Conservation (phyloP, 2,113 vertebrate species). For the Miniopterus natalensis region DNA sequence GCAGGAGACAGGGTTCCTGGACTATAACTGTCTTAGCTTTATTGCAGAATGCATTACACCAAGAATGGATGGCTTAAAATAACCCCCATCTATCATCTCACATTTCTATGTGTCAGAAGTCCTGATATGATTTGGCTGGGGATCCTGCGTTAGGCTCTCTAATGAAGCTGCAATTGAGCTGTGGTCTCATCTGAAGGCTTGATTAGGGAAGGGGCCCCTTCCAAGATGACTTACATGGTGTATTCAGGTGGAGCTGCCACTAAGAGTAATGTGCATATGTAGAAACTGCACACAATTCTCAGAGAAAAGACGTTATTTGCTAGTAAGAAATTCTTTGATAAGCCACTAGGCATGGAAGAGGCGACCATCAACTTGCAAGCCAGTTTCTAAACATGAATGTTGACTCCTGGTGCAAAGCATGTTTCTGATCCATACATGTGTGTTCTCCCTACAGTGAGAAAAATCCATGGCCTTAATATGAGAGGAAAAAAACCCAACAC, state of each 20-base stretch:
- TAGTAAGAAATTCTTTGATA: not conserved
- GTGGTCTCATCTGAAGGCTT: no score
- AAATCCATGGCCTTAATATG: not conserved
- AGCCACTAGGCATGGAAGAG: not conserved
- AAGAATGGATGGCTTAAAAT: not conserved
- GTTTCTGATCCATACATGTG: not conserved
- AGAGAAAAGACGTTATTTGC: not conserved
- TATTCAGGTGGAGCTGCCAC: not conserved
- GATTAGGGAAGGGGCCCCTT: not conserved
- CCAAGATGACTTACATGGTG: not conserved
- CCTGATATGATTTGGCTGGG: not conserved
- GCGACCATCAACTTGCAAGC: not conserved
- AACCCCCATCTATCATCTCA: no score
- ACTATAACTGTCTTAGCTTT: not conserved
- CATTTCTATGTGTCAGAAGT: not conserved
- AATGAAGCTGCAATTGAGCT: not conserved
- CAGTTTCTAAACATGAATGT: not conserved
- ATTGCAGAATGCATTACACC: not conserved
- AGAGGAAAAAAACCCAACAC: not conserved
- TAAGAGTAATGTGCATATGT: accelerated
- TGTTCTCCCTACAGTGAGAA: not conserved
- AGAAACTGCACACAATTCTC: not conserved
- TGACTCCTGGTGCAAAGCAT: not conserved
- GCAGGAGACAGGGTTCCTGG: not conserved
- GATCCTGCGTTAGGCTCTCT: not conserved